Base-by-base conservation (phyloP, 2,888 invertebrate species). In the Germaria angustata region DNA sequence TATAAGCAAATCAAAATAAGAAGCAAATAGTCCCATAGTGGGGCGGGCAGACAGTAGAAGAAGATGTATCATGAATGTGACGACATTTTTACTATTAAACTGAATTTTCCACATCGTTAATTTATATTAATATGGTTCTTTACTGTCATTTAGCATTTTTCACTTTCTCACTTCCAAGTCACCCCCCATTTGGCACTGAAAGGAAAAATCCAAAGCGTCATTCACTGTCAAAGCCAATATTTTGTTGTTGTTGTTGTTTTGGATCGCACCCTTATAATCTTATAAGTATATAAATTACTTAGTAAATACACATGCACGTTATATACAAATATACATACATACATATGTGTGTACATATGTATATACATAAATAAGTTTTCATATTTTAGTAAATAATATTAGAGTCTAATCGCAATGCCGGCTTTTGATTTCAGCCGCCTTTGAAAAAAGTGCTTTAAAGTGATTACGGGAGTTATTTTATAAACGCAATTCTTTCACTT, bases 31-130 rank as follows among this genome's bases (percentile, higher is more conserved):
- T 71, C 65, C 28, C 28, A 55, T 15, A 24, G 51, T 15, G 15
- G 32, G 39, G 53, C 9, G 34, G 28, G 63, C 68, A 57, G 39
- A 8, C 44, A 65, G 46, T 71, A 44, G 61, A 75, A 22, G 61
- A 68, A 65, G 66, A 77, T 80, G 53, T 57, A 78, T 53, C 73
- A 55, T 65, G 75, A 72, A 71, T 68, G 53, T 78, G 80, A 63
- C 36, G 24, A 85, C 88, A 86, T 88, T 85, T 88, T 89, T 87
- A 87, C 86, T 88, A 90, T 89, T 90, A 90, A 90, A 90, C 90
- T 90, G 90, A 90, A 90, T 90, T 90, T 90, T 90, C 90, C 90
- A 88, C 90, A 89, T 90, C 90, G 90, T 90, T 90, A 90, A 90
- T 90, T 90, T 90, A 90, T 90, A 90, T 90, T 90, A 90, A 90